Percentiles rank a stretch among this genome's conserved stretches.
Evolutionary conservation across 2,888 invertebrate species (phyloP).

Genomic region (Cheilosia scutellata): DNA sequence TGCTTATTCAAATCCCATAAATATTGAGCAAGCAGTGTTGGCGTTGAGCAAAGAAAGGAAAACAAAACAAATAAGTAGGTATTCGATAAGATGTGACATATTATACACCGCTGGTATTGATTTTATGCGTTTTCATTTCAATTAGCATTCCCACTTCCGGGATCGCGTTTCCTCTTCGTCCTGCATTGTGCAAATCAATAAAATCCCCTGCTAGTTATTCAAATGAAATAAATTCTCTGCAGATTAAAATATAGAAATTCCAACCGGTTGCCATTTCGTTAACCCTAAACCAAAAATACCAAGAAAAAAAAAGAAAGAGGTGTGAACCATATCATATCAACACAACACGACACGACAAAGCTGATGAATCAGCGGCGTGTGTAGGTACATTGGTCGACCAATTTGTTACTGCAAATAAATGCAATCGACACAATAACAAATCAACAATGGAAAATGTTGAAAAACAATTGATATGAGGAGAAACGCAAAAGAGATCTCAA

Average conservation of each 20-base stretch:
- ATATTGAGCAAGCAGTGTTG: not conserved
- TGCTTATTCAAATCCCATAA: not conserved
- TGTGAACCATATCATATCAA: conserved; percentile 61
- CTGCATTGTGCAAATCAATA: conserved; percentile 4
- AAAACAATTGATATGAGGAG: conserved; percentile 23
- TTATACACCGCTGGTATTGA: conserved; percentile 43
- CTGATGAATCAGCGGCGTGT: conserved; percentile 70
- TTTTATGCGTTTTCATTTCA: conserved; percentile 49
- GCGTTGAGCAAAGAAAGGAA: conserved; percentile 16
- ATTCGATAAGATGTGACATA: conserved; percentile 32
- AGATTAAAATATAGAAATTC: conserved; percentile 34
- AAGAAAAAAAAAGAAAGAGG: conserved; percentile 32
- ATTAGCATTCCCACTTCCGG: conserved; percentile 1
- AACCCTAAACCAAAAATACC: conserved; percentile 32
- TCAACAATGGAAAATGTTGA: conserved; percentile 47
- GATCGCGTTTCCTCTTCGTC: not conserved
- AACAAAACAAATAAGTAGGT: conserved; percentile 35
- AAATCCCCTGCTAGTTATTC: not conserved
- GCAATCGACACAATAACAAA: conserved; percentile 51
- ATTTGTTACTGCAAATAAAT: conserved; percentile 30
- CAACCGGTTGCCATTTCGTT: conserved; percentile 75
- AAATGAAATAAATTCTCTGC: conserved; percentile 1
- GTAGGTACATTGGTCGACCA: conserved; percentile 57
- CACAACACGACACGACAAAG: conserved; percentile 61
- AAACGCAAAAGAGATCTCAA: conserved; percentile 36